Conservation (phyloP, 2,113 vertebrate species). For the Machaerirhynchus nigripectus region DNA sequence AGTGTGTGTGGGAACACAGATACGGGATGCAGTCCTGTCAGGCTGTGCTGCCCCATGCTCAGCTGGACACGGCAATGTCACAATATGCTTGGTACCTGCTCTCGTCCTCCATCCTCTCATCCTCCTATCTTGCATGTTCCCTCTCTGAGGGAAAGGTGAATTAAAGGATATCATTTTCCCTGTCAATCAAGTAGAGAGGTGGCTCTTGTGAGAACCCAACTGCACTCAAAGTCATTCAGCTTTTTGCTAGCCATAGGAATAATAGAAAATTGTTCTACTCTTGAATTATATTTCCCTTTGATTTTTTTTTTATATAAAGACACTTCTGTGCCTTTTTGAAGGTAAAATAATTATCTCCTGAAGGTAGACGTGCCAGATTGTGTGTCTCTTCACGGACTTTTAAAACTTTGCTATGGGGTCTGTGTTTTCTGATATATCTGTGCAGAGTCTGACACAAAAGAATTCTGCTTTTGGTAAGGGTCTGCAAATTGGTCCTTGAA, state of each 20-base stretch:
- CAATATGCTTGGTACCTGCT: not conserved
- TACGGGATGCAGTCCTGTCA: not conserved
- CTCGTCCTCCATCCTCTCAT: not conserved
- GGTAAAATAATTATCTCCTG: not conserved
- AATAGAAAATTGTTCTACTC: not conserved
- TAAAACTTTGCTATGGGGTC: not conserved
- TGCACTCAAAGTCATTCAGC: not conserved
- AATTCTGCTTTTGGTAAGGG: not conserved
- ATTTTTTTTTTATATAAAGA: not conserved
- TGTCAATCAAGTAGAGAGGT: not conserved
- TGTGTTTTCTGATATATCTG: not conserved
- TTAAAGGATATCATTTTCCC: not conserved
- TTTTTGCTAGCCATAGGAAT: constrained; percentile 6
- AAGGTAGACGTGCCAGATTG: not conserved
- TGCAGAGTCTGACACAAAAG: not conserved
- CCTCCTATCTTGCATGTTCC: not conserved
- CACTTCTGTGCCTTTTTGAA: not conserved
- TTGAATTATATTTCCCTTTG: not conserved
- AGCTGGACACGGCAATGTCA: not conserved
- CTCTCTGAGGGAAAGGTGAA: not conserved
- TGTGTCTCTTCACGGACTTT: not conserved
- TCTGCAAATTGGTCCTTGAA: not conserved
- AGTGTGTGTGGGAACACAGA: not conserved
- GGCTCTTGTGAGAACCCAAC: not conserved
- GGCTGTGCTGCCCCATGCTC: not conserved